Evolutionary conservation across 2,797 vertebrate genomes (phyloP).

Genomic region (Dermochelys coriacea): DNA sequence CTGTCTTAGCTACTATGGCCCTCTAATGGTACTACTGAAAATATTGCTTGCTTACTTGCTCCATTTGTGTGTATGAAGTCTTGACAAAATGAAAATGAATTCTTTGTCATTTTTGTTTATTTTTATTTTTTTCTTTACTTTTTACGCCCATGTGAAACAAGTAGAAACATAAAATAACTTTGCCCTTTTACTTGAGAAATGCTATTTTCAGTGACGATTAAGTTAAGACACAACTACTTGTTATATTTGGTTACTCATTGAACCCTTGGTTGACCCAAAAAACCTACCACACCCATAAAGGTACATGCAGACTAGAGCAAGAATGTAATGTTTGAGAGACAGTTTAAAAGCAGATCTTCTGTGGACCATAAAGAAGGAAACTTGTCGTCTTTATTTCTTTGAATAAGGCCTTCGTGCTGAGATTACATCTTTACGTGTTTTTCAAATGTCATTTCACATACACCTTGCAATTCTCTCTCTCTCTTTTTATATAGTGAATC

Average conservation of each 20-base stretch:
- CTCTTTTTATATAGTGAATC: not conserved
- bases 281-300: not conserved
- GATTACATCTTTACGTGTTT: slow-evolving; percentile 37
- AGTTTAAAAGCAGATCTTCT: not conserved
- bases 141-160: not conserved
- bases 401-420: not conserved
- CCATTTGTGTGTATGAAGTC: not conserved
- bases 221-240: not conserved
- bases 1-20: not conserved
- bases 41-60: not conserved
- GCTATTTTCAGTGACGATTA: not conserved
- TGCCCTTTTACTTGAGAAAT: not conserved
- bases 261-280: not conserved
- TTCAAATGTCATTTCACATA: not conserved
- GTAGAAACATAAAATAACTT: not conserved
- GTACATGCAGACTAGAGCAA: not conserved
- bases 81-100: not conserved
- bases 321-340: not conserved
- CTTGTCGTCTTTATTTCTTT: not conserved
- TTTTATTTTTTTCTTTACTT: accelerated
- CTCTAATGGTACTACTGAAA: not conserved
- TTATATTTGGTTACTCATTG: not conserved
- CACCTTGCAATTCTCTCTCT: not conserved
- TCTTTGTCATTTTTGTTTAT: not conserved
- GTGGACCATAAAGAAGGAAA: slow-evolving; percentile 21